These are phyloP conservation scores for Ophioninae sp. DNA, from an alignment of 2,888 invertebrate genomes.

Conservation along the genomic window DNA sequence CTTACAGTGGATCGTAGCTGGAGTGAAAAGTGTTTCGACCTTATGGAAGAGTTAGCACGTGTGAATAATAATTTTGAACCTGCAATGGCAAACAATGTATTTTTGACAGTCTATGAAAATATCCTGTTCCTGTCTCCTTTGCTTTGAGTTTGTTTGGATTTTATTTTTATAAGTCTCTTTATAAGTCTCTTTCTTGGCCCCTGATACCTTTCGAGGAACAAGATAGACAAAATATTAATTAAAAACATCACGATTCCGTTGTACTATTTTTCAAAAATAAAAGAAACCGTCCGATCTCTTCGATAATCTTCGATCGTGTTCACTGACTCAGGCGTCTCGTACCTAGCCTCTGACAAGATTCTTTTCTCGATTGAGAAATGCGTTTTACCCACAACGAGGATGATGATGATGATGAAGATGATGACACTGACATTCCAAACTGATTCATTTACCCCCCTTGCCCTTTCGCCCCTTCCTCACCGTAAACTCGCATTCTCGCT, in stretches of 20 bases:
- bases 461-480: conserved; percentile 18
- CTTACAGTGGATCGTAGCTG: background rate
- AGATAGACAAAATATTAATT: too few relatives aligned
- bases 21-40: background rate
- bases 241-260: too few relatives aligned
- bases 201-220: too few relatives aligned
- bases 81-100: conserved; percentile 4
- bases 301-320: conserved; percentile 40
- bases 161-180: too few relatives aligned
- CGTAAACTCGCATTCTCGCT: background rate
- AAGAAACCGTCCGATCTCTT: conserved; percentile 8
- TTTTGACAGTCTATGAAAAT: conserved; percentile 34
- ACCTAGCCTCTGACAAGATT: conserved; percentile 62
- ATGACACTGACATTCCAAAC: conserved; percentile 77
- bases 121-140: conserved; percentile 3
- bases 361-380: conserved; percentile 73
- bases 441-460: conserved; percentile 66
- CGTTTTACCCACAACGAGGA: conserved; percentile 60
- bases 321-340: conserved; percentile 25
- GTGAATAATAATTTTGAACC: conserved; percentile 27
- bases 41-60: conserved; percentile 30
- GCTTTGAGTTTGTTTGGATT: background rate
- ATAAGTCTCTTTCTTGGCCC: background rate
- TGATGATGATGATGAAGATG: conserved; percentile 69
- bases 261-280: too few relatives aligned